Conservation (phyloP, 1,140 invertebrate genomes). For the Mycetomoellerius zeteki region DNA sequence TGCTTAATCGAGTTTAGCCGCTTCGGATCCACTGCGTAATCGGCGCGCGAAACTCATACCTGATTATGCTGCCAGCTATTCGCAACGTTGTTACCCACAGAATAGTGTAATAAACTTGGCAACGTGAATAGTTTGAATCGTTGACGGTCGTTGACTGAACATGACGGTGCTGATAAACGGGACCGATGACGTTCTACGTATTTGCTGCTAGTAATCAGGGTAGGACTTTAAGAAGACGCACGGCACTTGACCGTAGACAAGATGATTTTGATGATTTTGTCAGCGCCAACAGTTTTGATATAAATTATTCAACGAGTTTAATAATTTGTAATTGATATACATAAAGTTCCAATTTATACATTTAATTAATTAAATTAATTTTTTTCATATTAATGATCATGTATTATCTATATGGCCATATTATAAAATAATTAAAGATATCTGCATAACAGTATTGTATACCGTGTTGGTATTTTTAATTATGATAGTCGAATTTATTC, state of each 20-base stretch:
- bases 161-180: slow-evolving; percentile 40
- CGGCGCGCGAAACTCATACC: slow-evolving; percentile 65
- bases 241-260: not conserved
- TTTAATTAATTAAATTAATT: not conserved
- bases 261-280: not conserved
- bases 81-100: slow-evolving; percentile 21
- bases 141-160: slow-evolving; percentile 50
- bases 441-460: not conserved
- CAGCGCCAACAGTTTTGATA: not conserved
- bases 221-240: not conserved
- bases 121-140: slow-evolving; percentile 55
- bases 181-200: not conserved
- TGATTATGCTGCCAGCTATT: slow-evolving; percentile 61
- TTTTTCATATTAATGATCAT: not conserved
- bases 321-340: slow-evolving; percentile 11
- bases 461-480: not conserved
- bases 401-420: not conserved
- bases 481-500: not conserved
- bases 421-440: not conserved
- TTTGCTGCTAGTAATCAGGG: not conserved
- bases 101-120: slow-evolving; percentile 60
- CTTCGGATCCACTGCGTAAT: slow-evolving; percentile 46
- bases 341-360: not conserved
- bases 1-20: slow-evolving; percentile 69
- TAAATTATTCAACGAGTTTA: not conserved